Evolutionary conservation across 1,140 invertebrate genomes (phyloP).

Genomic region (Laupala kohalensis): DNA sequence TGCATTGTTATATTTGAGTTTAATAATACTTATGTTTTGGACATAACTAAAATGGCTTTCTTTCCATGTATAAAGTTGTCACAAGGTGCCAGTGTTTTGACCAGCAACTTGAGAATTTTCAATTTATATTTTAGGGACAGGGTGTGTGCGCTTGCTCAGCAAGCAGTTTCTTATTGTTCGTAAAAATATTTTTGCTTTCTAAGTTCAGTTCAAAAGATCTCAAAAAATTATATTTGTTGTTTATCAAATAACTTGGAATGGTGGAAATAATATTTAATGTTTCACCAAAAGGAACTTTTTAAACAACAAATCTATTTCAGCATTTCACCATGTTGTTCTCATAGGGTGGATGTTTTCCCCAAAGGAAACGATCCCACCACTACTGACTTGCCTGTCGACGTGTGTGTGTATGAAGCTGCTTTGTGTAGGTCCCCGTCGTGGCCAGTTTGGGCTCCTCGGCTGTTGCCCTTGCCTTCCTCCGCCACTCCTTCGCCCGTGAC

Average conservation of each 20-base stretch:
- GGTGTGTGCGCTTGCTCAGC: too few species aligned
- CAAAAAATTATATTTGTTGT: too few species aligned
- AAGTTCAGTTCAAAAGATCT: too few species aligned
- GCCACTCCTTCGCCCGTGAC: constrained; percentile 9
- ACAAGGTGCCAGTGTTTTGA: background rate
- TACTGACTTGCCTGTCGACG: background rate
- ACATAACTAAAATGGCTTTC: background rate
- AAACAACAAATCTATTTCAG: too few species aligned
- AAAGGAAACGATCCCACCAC: background rate
- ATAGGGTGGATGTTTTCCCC: background rate
- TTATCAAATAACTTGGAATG: too few species aligned
- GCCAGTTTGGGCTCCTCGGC: constrained; percentile 31
- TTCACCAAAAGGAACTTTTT: too few species aligned
- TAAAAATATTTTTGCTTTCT: too few species aligned
- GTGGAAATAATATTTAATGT: too few species aligned
- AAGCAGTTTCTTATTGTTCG: too few species aligned
- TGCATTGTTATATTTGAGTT: background rate
- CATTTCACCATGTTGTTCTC: background rate
- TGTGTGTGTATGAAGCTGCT: constrained; percentile 3
- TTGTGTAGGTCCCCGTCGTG: constrained; percentile 39
- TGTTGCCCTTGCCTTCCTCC: constrained; percentile 17
- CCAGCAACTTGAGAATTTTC: background rate
- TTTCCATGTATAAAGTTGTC: background rate
- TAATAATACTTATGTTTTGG: background rate
- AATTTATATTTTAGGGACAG: background rate